Percentiles rank a stretch among this genome's conserved stretches.
Evolutionary conservation across 1,140 invertebrate genomes (phyloP).

Genomic region (Triops cancriformis): DNA sequence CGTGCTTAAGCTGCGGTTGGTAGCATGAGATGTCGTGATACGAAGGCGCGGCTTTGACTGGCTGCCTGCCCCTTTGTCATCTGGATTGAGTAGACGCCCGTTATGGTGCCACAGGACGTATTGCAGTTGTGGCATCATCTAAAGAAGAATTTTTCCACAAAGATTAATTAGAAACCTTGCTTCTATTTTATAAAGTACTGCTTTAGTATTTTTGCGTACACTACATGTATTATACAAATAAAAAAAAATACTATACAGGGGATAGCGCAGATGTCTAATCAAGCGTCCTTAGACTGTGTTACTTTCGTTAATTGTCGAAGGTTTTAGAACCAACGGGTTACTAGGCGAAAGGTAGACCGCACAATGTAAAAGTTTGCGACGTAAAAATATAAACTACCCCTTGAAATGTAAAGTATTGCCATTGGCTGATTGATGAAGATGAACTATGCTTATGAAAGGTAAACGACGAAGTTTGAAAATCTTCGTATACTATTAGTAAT

Average conservation of each 20-base stretch:
- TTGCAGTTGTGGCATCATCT: conserved; percentile 32
- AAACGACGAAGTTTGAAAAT: no score
- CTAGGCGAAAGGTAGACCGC: no score
- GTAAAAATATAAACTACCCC: no score
- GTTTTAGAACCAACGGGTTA: no score
- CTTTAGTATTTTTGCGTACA: not conserved
- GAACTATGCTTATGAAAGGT: no score
- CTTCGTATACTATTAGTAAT: no score
- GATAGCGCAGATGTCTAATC: no score
- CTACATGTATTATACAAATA: not conserved
- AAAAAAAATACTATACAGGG: no score
- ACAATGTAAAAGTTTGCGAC: no score
- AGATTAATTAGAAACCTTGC: not conserved
- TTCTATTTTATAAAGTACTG: not conserved
- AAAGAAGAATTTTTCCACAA: not conserved
- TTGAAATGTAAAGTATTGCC: no score
- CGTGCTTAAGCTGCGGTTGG: conserved; percentile 30
- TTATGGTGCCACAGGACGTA: conserved; percentile 46
- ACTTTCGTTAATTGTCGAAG: no score
- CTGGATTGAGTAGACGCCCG: conserved; percentile 18
- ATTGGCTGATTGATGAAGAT: no score
- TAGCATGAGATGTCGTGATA: conserved; percentile 15
- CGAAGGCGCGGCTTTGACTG: not conserved
- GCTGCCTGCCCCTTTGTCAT: conserved; percentile 18
- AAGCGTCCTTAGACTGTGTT: not conserved